Base-by-base conservation (phyloP, 1,140 invertebrate genomes). In the Drosophila arawakana region DNA sequence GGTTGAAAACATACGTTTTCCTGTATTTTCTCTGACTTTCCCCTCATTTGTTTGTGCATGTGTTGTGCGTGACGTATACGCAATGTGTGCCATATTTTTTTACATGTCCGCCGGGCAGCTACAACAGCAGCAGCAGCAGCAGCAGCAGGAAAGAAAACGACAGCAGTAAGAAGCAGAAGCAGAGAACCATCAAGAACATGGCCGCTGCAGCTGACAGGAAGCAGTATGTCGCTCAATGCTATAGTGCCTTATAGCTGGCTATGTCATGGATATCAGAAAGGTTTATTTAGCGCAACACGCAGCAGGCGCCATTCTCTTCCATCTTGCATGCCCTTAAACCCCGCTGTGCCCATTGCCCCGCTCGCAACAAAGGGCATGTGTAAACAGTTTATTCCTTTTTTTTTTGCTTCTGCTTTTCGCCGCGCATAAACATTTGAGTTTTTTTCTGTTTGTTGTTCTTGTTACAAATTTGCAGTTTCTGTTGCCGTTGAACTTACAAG, bases 11-110 rank as follows among this genome's bases (percentile, higher is more conserved):
- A 35, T 9, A 41, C 21, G n/a, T 5, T 15, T 57, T 39, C n/a
- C 25, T 55, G 37, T 49, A 21, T 44, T 46, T 30, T 43, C 39
- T 52, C 18, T 21, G 39, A 49, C 59, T 46, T 61, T 47, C 13
- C 13, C 57, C 57, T 69, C 49, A 57, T 67, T 57, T 73, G 61
- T 73, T 61, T 73, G 52, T 88, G 73, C 57, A 65, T 69, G 59
- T 77, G 59, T 77, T 74, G 58, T 69, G 63, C 65, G 60, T 88
- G 83, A 83, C 83, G 83, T 80, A 89, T 83, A 88, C 83, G 80
- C 84, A 88, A 78, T 73, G 80, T 89, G 80, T 88, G 80, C 76
- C 73, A 82, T 80, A 80, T 86, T 86, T 86, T 86, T 82, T 82
- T 30, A 86, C 82, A 85, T 85, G 82, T 76, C 81, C 81, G 78